Percentiles rank a stretch among this genome's conserved stretches.
These are phyloP conservation scores for Meriones psammophilus DNA, from an alignment of 2,797 vertebrate genomes.

Conservation along the genomic window DNA sequence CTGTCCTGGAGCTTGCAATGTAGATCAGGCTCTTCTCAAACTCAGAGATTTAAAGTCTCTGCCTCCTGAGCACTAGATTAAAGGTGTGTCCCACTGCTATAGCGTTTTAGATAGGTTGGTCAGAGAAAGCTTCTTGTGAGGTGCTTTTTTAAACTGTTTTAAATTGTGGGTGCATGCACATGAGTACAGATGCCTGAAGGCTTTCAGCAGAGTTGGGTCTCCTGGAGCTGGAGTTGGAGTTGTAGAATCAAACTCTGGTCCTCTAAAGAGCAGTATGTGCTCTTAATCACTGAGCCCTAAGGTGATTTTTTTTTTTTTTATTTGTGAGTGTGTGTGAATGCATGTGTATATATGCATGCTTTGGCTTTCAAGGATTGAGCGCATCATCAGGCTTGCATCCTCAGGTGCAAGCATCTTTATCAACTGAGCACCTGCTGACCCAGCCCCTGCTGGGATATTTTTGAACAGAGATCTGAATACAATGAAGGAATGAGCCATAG, in stretches of 20 bases:
- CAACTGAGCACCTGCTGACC: not conserved
- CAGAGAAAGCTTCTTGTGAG: not conserved
- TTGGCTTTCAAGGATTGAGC: not conserved
- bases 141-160: not conserved
- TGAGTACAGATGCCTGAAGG: not conserved
- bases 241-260: not conserved
- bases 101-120: not conserved
- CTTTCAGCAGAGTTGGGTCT: too few relatives aligned
- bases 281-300: not conserved
- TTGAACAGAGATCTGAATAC: not conserved
- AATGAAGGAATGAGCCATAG: not conserved
- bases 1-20: not conserved
- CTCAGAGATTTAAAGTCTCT: not conserved
- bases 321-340: not conserved
- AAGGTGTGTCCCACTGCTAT: not conserved
- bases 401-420: not conserved
- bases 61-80: not conserved
- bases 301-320: not conserved
- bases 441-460: not conserved
- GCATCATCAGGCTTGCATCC: not conserved
- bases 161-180: not conserved
- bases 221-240: not conserved
- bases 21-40: not conserved
- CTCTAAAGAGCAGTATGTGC: not conserved
- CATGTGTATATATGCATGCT: not conserved